A percentile compares a stretch with the other conserved stretches of the same genome.
Evolutionary conservation across 2,888 invertebrate species (phyloP).

Genomic region (Liopterus haemorrhoidalis): DNA sequence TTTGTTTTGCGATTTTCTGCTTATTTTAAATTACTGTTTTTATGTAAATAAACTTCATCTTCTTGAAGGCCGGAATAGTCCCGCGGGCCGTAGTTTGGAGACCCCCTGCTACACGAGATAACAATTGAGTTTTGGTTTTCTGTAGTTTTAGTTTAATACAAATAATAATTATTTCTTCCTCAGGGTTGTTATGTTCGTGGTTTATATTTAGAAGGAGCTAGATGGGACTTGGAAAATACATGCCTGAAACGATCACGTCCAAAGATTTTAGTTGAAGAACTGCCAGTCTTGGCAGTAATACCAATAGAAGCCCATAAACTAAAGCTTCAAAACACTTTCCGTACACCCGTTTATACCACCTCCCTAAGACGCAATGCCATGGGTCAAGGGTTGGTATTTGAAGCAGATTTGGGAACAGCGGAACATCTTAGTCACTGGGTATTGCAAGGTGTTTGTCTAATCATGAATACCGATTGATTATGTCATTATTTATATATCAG

Average conservation of each 20-base stretch:
- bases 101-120: too few species aligned
- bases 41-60: too few species aligned
- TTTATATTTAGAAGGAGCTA: slow-evolving; percentile 79
- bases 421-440: slow-evolving; percentile 87
- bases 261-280: slow-evolving; percentile 75
- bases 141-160: slow-evolving; percentile 14
- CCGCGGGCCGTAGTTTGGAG: too few species aligned
- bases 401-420: slow-evolving; percentile 75
- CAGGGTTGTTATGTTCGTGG: slow-evolving; percentile 79
- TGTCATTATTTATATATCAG: slow-evolving; percentile 1
- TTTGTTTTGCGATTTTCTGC: too few species aligned
- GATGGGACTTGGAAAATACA: slow-evolving; percentile 69
- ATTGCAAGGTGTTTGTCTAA: slow-evolving; percentile 81
- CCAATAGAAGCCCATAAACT: slow-evolving; percentile 79
- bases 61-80: too few species aligned
- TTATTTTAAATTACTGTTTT: too few species aligned
- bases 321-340: slow-evolving; percentile 80
- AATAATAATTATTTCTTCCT: slow-evolving; percentile 28
- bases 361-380: slow-evolving; percentile 81
- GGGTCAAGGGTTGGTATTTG: slow-evolving; percentile 87
- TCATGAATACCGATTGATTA: slow-evolving; percentile 72
- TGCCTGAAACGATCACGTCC: slow-evolving; percentile 71
- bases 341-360: slow-evolving; percentile 86
- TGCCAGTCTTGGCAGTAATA: slow-evolving; percentile 79
- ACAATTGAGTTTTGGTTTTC: slow-evolving; percentile 11